Base-by-base conservation (phyloP, 37 sponge, comb jelly and placozoan species). In the Spongilla lacustris region DNA sequence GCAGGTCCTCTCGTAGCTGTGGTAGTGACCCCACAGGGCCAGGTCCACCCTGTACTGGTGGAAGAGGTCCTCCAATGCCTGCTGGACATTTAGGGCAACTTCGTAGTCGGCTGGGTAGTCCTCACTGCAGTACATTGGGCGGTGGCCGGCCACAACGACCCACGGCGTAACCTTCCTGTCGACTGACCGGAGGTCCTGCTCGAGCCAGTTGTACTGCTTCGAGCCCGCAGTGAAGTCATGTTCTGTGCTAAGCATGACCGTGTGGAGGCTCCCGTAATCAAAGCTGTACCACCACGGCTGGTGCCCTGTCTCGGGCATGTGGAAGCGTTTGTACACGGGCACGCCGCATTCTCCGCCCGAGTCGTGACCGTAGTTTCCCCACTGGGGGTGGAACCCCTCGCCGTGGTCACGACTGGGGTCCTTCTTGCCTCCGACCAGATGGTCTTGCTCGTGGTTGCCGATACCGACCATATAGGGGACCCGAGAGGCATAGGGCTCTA, bases 291-390 rank as follows among this genome's bases (percentile, higher is more conserved):
- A 94, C 79, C 85, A 94, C 71, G 89, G 76, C 4, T 27, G 33
- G 73, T 93, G 89, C 24, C 93, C 93, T 69, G 86, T 93, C 8
- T 86, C 90, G 26, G 93, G 93, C 84, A 86, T 81, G 79, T 87
- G 87, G 25, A 87, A 92, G 21, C 89, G 82, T 72, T 92, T 48
- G 28, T 25, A 77, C 1, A 78, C 25, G 34, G 93, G 93, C 4
- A 93, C 90, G n/a, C 93, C 93, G 82, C 93, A 92, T 70, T 92
- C 93, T 23, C 93, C 93, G 24, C 87, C 90, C 26, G 90, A 89
- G 50, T 93, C 93, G 46, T 93, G 77, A 11, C 80, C 77, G 46
- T 83, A 86, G 72, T 93, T 93, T 0, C 90, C 90, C 93, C 93
- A 93, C 10, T 26, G 0, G 22, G 90, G 90, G 41, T 86, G 93